phyloP scores from a whole-genome alignment of 2,113 vertebrate species.

The Hemiprocne comata region DNA sequence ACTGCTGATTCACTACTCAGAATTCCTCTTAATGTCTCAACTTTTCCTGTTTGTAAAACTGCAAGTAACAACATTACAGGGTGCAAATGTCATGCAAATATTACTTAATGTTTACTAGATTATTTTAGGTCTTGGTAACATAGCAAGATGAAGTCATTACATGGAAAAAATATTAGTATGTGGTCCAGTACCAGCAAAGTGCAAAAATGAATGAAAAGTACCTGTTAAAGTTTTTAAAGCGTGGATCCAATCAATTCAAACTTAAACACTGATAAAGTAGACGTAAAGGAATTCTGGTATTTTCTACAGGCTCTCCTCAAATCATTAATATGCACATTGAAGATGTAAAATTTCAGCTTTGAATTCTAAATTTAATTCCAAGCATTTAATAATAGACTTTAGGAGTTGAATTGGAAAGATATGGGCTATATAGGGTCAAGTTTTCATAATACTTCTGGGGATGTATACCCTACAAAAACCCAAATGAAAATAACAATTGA shows the following conservation, averaged over 20 bases:
- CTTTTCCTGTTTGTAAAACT: neutral
- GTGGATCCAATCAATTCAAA: neutral
- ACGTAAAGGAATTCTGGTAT: neutral
- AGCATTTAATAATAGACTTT: neutral
- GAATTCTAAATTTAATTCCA: neutral
- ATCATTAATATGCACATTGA: neutral
- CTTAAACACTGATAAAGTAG: neutral
- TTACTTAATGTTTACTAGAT: neutral
- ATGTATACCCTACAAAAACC: neutral
- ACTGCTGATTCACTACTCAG: neutral
- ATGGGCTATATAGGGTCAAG: fast-evolving
- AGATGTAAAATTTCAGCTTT: neutral
- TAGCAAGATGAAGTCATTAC: neutral
- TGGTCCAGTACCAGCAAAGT: neutral
- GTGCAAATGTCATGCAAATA: neutral
- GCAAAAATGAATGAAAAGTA: neutral
- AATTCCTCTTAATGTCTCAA: neutral
- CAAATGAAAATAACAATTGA: neutral
- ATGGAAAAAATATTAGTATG: neutral
- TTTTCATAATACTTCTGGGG: neutral
- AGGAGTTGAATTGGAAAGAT: neutral
- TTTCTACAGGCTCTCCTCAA: neutral
- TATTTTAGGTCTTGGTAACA: neutral
- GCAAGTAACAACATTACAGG: neutral
- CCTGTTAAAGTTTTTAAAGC: neutral